These are phyloP conservation scores for Drosophila bifasciata DNA, from an alignment of 1,140 invertebrate species.

Conservation along the genomic window DNA sequence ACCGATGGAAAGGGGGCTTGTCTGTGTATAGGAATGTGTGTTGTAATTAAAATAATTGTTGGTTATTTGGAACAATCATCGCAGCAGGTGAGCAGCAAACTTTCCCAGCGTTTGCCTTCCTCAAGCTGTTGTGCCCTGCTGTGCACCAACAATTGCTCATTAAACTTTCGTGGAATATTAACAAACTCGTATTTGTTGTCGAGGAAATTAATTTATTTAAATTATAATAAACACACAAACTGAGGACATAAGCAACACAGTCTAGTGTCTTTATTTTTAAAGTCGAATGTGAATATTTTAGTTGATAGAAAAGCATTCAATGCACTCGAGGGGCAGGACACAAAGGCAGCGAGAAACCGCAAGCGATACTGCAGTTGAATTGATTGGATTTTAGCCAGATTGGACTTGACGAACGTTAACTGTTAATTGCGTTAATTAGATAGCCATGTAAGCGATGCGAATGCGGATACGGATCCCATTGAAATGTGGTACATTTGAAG, in stretches of 20 bases:
- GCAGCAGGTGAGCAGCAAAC: constrained; percentile 46
- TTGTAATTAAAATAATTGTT: constrained; percentile 59
- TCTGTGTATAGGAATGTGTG: constrained; percentile 9
- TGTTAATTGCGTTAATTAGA: constrained; percentile 34
- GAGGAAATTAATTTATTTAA: constrained; percentile 14
- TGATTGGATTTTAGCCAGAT: neutral
- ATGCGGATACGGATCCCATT: neutral
- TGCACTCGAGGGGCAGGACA: too few relatives aligned
- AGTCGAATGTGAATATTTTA: too few relatives aligned
- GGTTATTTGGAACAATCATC: constrained; percentile 55
- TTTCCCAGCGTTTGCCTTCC: constrained; percentile 4
- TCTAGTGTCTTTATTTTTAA: too few relatives aligned
- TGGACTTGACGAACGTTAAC: neutral
- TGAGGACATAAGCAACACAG: neutral
- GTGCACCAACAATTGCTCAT: constrained; percentile 24
- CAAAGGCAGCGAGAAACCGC: constrained; percentile 1
- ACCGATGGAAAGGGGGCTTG: constrained; percentile 3
- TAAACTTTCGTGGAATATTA: constrained; percentile 9
- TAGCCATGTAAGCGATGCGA: neutral
- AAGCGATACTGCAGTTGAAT: neutral
- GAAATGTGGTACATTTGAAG: neutral
- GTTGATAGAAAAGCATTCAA: too few relatives aligned
- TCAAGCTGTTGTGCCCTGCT: constrained; percentile 8
- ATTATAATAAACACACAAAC: too few relatives aligned
- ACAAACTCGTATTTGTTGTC: neutral